Evolutionary conservation across 2,113 vertebrate species (phyloP), one percentile per base, ranked within the genome.

Genomic region (Hepsetus odoe): DNA sequence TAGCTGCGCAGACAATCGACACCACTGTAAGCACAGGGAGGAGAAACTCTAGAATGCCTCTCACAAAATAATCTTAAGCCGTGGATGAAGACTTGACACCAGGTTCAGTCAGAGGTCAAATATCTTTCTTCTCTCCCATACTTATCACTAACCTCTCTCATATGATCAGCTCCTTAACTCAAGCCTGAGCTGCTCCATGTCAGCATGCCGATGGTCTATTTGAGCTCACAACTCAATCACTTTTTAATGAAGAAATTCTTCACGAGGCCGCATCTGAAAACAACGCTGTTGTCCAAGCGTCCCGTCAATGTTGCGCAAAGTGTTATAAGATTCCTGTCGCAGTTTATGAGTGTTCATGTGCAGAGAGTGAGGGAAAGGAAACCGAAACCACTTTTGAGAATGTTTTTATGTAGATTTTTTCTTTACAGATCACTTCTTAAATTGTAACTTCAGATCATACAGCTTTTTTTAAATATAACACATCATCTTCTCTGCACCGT

Each of bases 1-100:
- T 87, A 89, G 87, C 79, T 49, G 33, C 74, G 32, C 53, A 12
- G 84, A 87, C 84, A 91, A 59, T 22, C 74, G 77, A 86, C 81
- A 87, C 88, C 84, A 81, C 80, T 76, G 79, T 83, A 67, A 86
- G 82, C 66, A 80, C 33, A 66, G 16, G 61, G 67, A 61, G 10
- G 44, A 79, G 75, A n/a, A 76, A 82, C 80, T 86, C 62, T 67
- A 51, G 84, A 80, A 84, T 83, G 80, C 79, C 84, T 79, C 77
- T 84, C 84, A 81, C 86, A 86, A 90, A 69, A 87, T 79, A 74
- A 71, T 46, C 30, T 76, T 32, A 78, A 83, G 51, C 58, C 69
- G 42, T 72, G 59, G 67, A 77, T 74, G 77, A 86, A 82, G 76
- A 83, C 85, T 85, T 58, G 51, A 78, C 80, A 81, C 77, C 80